Conservation (phyloP, 2,888 invertebrate species). For the Syrista parreyssii region DNA sequence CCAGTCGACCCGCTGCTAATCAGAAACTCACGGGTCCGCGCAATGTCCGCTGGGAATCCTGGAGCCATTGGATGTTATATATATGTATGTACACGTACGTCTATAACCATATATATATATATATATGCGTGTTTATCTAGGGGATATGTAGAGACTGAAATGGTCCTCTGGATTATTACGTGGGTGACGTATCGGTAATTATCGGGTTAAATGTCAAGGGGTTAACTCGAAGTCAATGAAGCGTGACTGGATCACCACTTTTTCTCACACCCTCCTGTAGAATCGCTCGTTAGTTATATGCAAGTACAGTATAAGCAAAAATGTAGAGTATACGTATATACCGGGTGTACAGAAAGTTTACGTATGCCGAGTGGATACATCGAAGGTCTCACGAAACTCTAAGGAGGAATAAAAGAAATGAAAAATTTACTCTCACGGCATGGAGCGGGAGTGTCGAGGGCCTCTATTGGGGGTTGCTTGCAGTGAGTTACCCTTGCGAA, state of each 20-base stretch:
- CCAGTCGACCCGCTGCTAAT: slow-evolving; percentile 64
- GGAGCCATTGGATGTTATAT: slow-evolving; percentile 11
- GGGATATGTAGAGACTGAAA: neutral
- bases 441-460: no score
- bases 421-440: no score
- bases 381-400: no score
- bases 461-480: no score
- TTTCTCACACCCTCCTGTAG: slow-evolving; percentile 19
- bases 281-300: slow-evolving; percentile 24
- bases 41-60: slow-evolving; percentile 50
- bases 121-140: neutral
- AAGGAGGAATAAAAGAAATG: no score
- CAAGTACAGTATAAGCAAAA: slow-evolving; percentile 22
- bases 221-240: slow-evolving; percentile 48
- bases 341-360: no score
- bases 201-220: slow-evolving; percentile 60
- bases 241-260: slow-evolving; percentile 36
- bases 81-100: neutral
- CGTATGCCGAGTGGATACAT: no score
- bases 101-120: neutral
- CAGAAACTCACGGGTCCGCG: slow-evolving; percentile 63
- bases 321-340: neutral
- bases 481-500: no score
- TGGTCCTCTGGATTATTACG: slow-evolving; percentile 25
- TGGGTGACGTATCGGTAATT: slow-evolving; percentile 51